Base-by-base conservation (phyloP, 2,113 vertebrate species). In the Rhombomys opimus region DNA sequence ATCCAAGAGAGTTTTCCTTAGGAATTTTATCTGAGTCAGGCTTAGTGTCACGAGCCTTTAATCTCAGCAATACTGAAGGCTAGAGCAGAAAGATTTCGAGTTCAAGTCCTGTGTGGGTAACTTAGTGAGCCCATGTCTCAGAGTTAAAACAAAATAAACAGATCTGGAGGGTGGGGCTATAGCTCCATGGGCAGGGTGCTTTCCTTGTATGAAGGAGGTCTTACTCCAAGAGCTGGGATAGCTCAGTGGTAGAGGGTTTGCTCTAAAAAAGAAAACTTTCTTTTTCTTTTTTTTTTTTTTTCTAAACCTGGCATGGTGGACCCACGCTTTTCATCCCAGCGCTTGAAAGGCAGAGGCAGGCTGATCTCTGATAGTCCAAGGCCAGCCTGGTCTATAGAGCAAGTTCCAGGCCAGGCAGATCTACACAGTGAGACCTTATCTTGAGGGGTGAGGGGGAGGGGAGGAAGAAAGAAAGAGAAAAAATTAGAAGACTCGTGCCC, bases 21-120 rank as follows among this genome's bases (percentile, higher is more conserved):
- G 92, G 72, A 87, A 93, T 75, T 77, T 72, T 80, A 63, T 78
- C 23, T 2, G 77, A 87, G 86, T 54, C 86, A 87, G 50, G 30
- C 13, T 20, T n/a, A 46, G 5, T 87, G 46, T 38, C 9, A 7
- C 46, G 52, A 52, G 65, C 6, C 65, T 87, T 11, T 68, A 68
- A 70, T 68, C 6, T 52, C 65, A 23, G 50, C 65, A 35, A 87
- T 70, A 18, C 86, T 27, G 46, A 72, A 87, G 50, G 5, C 17
- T 54, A 35, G 50, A 6, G 46, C 12, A 72, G 50, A 50, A 57
- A 70, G 22, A n/a, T 7, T 50, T 9, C 52, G 65, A 87, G 46
- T 70, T 87, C 46, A 87, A 87, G 65, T 67, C 85, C 6, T 87
- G n/a, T 7, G 20, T 95, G 32, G 35, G 50, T 70, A 87, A 87